Evolutionary conservation across 2,113 vertebrate genomes (phyloP), one percentile per base, ranked within the genome.

Genomic region (Gnathonemus echidnorhynchus): DNA sequence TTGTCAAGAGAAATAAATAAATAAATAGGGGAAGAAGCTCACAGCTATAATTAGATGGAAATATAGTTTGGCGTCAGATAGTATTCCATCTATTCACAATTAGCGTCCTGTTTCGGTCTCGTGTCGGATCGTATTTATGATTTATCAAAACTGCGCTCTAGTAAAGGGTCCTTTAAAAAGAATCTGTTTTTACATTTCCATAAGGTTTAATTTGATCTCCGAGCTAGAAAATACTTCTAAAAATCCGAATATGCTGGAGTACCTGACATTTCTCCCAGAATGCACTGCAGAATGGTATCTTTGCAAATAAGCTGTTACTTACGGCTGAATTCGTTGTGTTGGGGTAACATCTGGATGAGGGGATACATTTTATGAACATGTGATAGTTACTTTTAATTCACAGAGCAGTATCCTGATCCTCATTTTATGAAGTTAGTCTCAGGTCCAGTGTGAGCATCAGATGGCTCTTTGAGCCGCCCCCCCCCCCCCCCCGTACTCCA

Each of bases 381-480:
- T 39, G 31, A 39, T 3, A 80, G 35, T 42, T 80, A 6, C 35
- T 42, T 42, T 80, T 80, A 80, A 80, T 80, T 80, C 35, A 0
- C 4, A 42, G 74, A 42, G 5, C 31, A 80, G 19, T 5, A 80
- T 19, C 5, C 62, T 27, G 10, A 31, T 70, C 15, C 17, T 80
- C 4, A 39, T 77, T 77, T 77, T 77, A 5, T 77, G 27, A 39
- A 77, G 31, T 35, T 31, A 39, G 70, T 77, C 13, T 39, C 15
- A 2, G 31, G 31, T 77, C 11, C 11, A 4, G 31, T 77, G 70
- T 77, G 70, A 93, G 92, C 91, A 91, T 80, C 91, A 83, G 92
- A 91, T 56, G 90, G 89, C 88, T 89, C 91, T 90, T 88, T 92
- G 89, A 92, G n/a, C n/a, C n/a, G n/a, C n/a, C n/a, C n/a, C n/a